Evolutionary conservation across 2,888 invertebrate genomes (phyloP), one percentile per base, ranked within the genome.

Genomic region (Aleiodes alternator): DNA sequence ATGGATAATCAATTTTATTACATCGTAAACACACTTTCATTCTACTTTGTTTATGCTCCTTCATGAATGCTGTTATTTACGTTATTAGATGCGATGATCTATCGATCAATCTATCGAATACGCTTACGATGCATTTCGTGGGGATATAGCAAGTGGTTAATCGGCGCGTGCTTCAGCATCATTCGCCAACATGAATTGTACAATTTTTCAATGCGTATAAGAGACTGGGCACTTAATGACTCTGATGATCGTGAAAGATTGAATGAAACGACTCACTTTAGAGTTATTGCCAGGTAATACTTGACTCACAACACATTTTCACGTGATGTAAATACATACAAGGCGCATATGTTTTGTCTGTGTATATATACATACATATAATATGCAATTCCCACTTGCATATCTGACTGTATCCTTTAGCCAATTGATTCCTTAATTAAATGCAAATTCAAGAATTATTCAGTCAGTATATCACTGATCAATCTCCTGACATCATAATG

Each of bases 171-270:
- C 76, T 71, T 76, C 56, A 55, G 23, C 64, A 78, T 75, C 71
- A 78, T 80, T 78, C 75, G 72, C 66, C 70, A 72, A 66, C 66
- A 75, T 69, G 75, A 80, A 73, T 77, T 56, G 71, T 69, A 64
- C 71, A 74, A 78, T 78, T 80, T 78, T 78, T 2, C 1, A 77
- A 80, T 76, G 75, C 75, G 76, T 80, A 75, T 55, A 68, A 64
- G 59, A 64, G 55, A 68, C 23, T 23, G 23, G 55, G 71, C 70
- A 75, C 77, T 80, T 79, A 80, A 80, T 79, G 80, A 80, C 78
- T 76, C 71, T 77, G 80, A 80, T 80, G 77, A 72, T 72, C 75
- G 75, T 78, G 77, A 64, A 59, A 80, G 80, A 80, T 80, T 76
- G 76, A 79, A 76, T 69, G 72, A 77, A 23, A 78, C 79, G 75